Evolutionary conservation across 2,113 vertebrate genomes (phyloP), one percentile per base, ranked within the genome.

Genomic region (Potamarius usumacintae): DNA sequence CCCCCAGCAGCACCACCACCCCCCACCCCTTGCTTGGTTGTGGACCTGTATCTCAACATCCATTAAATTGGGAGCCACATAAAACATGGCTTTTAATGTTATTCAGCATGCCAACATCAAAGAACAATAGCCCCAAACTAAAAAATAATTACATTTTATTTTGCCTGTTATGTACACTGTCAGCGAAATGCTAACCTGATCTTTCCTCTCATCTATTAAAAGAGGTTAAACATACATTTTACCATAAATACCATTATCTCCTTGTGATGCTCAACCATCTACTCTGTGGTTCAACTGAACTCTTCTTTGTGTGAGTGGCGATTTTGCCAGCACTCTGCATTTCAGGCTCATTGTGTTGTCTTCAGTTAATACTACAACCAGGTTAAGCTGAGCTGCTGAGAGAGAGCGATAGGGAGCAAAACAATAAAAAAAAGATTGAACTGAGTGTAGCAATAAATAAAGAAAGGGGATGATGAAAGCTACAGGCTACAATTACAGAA

Each of bases 271-370:
- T 52, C 57, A 72, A 34, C 78, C 84, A 69, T 86, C 81, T 63
- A 79, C 67, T 91, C 74, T 83, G 84, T 91, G 48, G 22, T 76
- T 76, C 48, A 76, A 22, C 20, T 25, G 1, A 76, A 50, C 42
- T 76, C 48, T 52, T 76, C 48, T 76, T 14, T 76, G 72, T 72
- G 69, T 14, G 72, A 22, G 72, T 25, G 72, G 20, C 5, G 1
- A 52, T 76, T 48, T 76, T 76, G 30, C 7, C 15, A 72, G 30
- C 57, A 60, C 89, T 89, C 89, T 89, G 91, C 90, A 92, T 91
- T 91, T 90, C 79, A 86, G 88, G 89, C 91, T 93, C 92, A 92
- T 89, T 92, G 89, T 93, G 78, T 63, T 86, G 85, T 87, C 90
- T 92, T 88, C 89, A 89, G 79, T 87, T 84, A 78, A 90, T 91